Evolutionary conservation across 2,888 invertebrate genomes (phyloP), one percentile per base, ranked within the genome.

Genomic region (Nowickia ferox): DNA sequence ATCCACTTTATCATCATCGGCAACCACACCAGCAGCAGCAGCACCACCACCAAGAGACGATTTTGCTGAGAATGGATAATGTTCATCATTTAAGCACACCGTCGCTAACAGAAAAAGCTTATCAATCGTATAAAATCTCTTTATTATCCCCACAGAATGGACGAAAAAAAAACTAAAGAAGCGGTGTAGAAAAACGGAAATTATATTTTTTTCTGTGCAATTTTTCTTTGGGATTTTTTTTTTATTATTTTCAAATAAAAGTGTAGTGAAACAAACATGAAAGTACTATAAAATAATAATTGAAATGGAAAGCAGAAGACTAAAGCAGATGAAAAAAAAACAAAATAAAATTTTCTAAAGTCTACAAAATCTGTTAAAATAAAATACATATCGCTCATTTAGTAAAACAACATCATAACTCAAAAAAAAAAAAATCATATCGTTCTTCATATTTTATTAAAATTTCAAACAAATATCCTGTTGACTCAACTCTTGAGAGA

Each of bases 91-190:
- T 30, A 71, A 75, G 38, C 68, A 63, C 77, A 81, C 81, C 81
- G 65, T 84, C 57, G 81, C 63, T 79, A 72, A 71, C 61, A 55
- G 63, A 72, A 74, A 77, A 66, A 8, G 38, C 78, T 85, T 85
- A 85, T 85, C 85, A 82, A 19, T 79, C 30, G 57, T 8, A 57
- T 59, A 44, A 82, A 74, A 85, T 85, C 85, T 85, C 44, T 82
- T 74, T 85, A 69, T 85, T 78, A 79, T 75, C 74, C 75, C 66
- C 42, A 30, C 69, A 51, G 53, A 71, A 82, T 30, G 74, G 55
- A 22, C 10, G 4, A 53, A 13, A 63, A 63, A 40, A 40, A 63
- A 19, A 8, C 13, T n/a, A 63, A 75, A 69, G 19, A 77, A 66
- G 48, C 19, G 48, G 63, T 69, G 17, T 30, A 68, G 59, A 40